phyloP scores from a whole-genome alignment of 2,113 vertebrate genomes.

The Lates calcarifer region DNA sequence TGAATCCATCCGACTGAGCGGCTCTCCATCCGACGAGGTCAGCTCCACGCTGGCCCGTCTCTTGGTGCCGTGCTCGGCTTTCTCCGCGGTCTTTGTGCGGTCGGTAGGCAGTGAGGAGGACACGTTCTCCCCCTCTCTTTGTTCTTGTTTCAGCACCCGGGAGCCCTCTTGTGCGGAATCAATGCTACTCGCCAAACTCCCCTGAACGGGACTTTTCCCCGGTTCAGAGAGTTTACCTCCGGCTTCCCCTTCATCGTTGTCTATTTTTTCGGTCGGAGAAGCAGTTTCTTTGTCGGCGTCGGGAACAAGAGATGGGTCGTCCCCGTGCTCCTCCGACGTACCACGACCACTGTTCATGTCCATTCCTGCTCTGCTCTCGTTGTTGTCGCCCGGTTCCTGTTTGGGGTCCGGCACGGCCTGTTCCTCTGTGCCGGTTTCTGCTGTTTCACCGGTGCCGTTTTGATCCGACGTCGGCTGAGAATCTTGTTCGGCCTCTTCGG shows the following conservation, averaged over 20 bases:
- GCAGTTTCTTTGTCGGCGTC: conserved; percentile 25
- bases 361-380: conserved; percentile 66
- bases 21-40: conserved; percentile 89
- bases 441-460: conserved; percentile 38
- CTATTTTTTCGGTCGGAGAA: neutral
- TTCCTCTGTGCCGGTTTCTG: conserved; percentile 56
- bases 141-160: conserved; percentile 80
- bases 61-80: conserved; percentile 67
- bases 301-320: neutral
- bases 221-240: conserved; percentile 51
- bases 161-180: conserved; percentile 73
- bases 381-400: conserved; percentile 82
- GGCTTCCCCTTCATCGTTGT: conserved; percentile 5
- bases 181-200: conserved; percentile 66
- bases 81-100: conserved; percentile 67
- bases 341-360: conserved; percentile 58
- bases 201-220: conserved; percentile 69
- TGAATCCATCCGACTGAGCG: conserved; percentile 95
- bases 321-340: conserved; percentile 27
- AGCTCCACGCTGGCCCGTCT: conserved; percentile 85
- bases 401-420: conserved; percentile 77
- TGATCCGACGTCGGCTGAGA: conserved; percentile 43
- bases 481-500: conserved; percentile 65
- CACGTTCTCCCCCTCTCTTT: conserved; percentile 81
- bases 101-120: conserved; percentile 66